A percentile compares a stretch with the other conserved stretches of the same genome.
phyloP scores from a whole-genome alignment of 2,797 vertebrate genomes.

The Dendrocincla tyrannina region DNA sequence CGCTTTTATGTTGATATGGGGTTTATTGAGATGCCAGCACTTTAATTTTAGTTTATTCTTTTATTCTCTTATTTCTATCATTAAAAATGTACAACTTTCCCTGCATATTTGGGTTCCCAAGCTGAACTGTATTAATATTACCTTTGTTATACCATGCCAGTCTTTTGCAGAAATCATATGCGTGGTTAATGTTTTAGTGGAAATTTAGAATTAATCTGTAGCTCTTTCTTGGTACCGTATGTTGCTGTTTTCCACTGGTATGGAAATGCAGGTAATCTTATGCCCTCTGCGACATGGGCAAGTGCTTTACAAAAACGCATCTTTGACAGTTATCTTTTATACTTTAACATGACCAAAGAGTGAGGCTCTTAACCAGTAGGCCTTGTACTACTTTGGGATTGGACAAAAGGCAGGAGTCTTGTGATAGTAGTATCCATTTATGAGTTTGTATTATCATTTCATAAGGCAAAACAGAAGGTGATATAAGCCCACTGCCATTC shows the following conservation, averaged over 20 bases:
- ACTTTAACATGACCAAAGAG: slow-evolving; percentile 62
- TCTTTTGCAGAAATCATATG: not conserved
- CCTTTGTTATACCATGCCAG: not conserved
- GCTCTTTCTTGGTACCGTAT: slow-evolving; percentile 19
- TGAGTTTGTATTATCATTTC: slow-evolving; percentile 92
- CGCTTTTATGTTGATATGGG: slow-evolving; percentile 25
- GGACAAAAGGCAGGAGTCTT: slow-evolving; percentile 76
- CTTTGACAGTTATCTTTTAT: slow-evolving; percentile 60
- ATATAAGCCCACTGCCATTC: slow-evolving; percentile 87
- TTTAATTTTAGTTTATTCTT: slow-evolving; percentile 1
- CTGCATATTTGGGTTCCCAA: not conserved
- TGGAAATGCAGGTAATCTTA: slow-evolving; percentile 46
- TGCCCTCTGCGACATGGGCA: not conserved
- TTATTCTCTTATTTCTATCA: not conserved
- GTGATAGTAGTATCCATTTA: slow-evolving; percentile 77
- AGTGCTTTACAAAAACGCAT: slow-evolving; percentile 41
- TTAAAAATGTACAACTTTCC: slow-evolving; percentile 9
- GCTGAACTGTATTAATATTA: not conserved
- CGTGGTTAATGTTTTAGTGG: not conserved
- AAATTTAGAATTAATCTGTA: slow-evolving; percentile 17
- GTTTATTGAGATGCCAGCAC: slow-evolving; percentile 7
- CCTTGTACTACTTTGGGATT: slow-evolving; percentile 60
- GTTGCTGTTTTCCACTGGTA: slow-evolving; percentile 40
- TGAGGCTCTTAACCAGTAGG: slow-evolving; percentile 54
- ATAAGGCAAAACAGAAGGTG: slow-evolving; percentile 92